Percentiles rank a stretch among this genome's conserved stretches.
phyloP scores from a whole-genome alignment of 2,888 invertebrate species.

The Ormyrus labotus region DNA sequence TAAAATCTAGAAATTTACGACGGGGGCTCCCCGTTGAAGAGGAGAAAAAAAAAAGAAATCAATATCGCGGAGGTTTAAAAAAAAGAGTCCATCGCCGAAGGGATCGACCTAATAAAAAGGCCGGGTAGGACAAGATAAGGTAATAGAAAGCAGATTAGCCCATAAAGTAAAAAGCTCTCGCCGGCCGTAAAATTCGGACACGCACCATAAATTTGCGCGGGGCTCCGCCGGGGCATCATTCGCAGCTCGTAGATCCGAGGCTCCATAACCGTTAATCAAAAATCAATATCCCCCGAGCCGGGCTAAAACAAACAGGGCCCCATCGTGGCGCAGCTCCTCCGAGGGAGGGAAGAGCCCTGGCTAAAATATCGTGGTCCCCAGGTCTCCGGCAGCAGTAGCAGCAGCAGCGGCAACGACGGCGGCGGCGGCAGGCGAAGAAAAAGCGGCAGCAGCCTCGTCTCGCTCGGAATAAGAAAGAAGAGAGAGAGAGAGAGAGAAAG shows the following conservation, averaged over 20 bases:
- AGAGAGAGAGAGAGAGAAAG: slow-evolving; percentile 39
- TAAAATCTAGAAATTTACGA: no score
- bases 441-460: not conserved
- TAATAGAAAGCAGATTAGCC: slow-evolving; percentile 34
- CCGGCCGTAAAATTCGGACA: slow-evolving; percentile 21
- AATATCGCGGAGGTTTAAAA: no score
- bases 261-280: slow-evolving; percentile 52
- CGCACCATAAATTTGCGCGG: slow-evolving; percentile 25
- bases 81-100: not conserved
- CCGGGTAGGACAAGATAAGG: not conserved
- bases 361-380: slow-evolving; percentile 44
- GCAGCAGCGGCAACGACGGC: not conserved
- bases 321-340: not conserved
- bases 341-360: slow-evolving; percentile 11
- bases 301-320: slow-evolving; percentile 36
- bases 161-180: slow-evolving; percentile 6
- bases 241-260: slow-evolving; percentile 44
- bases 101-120: not conserved
- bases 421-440: not conserved
- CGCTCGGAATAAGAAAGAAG: slow-evolving; percentile 31
- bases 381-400: slow-evolving; percentile 17
- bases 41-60: no score
- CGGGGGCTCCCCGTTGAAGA: no score
- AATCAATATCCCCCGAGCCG: slow-evolving; percentile 42
- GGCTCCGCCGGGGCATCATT: not conserved